phyloP scores from a whole-genome alignment of 2,797 vertebrate genomes.

The Lepus oiostolus region DNA sequence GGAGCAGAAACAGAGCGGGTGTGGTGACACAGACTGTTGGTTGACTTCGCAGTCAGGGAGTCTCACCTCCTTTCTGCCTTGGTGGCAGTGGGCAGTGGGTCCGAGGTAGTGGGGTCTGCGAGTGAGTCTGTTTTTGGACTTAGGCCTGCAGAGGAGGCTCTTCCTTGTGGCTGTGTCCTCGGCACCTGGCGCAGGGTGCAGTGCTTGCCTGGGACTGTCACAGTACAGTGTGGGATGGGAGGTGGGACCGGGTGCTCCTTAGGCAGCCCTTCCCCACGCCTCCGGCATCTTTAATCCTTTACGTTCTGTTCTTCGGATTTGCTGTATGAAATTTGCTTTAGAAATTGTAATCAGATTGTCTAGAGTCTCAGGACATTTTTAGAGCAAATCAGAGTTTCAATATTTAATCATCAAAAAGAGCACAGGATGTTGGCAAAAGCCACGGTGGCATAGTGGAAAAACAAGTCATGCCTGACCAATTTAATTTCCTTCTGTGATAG shows the following conservation, averaged over 20 bases:
- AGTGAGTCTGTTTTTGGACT: background rate
- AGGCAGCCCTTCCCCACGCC: background rate
- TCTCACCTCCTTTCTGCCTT: background rate
- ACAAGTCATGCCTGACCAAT: constrained; percentile 41
- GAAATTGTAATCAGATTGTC: constrained; percentile 39
- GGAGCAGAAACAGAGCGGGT: background rate
- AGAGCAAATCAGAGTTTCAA: constrained; percentile 43
- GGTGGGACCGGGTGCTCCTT: background rate
- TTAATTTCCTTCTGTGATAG: constrained; percentile 62
- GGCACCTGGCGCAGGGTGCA: background rate
- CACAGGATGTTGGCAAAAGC: constrained; percentile 54
- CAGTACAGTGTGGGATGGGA: background rate
- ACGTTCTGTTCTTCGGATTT: constrained; percentile 48
- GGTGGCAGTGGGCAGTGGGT: background rate
- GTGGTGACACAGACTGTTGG: background rate
- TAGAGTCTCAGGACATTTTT: constrained; percentile 55
- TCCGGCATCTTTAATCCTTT: background rate
- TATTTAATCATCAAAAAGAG: constrained; percentile 58
- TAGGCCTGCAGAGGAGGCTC: background rate
- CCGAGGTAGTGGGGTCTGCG: background rate
- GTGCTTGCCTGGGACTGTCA: background rate
- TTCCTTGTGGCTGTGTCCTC: background rate
- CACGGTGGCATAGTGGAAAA: constrained; percentile 27
- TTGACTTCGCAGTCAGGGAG: background rate
- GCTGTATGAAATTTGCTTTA: constrained; percentile 1